Base-by-base conservation (phyloP, 2,113 vertebrate species). In the Corythoichthys intestinalis region DNA sequence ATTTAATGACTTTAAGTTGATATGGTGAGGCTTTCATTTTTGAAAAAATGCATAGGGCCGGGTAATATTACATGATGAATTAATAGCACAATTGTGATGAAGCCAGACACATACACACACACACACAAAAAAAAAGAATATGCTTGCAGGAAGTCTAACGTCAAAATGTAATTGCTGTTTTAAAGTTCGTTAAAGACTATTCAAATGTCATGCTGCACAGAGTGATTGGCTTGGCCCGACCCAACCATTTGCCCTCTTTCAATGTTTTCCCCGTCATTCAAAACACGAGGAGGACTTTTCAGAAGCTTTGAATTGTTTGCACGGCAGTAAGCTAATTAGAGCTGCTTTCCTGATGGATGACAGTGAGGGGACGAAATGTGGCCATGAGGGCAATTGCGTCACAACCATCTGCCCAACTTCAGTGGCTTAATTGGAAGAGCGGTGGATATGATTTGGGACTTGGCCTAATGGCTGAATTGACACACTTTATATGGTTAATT, bases 281-380 rank as follows among this genome's bases (percentile, higher is more conserved):
- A 82, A 88, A 85, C 86, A 81, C 4, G 80, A 89, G 79, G 89
- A 89, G 85, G 88, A 83, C 86, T 90, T 91, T 91, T 89, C 85
- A 89, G 77, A 80, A 78, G 87, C 88, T 75, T 72, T 80, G 88
- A 91, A 91, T 87, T 89, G 86, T 88, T 90, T 87, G 86, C 87
- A 84, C 88, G 86, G 88, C 89, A 88, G 91, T 90, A 89, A 88
- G 84, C 88, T 91, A 91, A 93, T 93, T 93, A 91, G 85, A 78
- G 87, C 85, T 78, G 77, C 76, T 83, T 79, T 57, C 71, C 85
- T 88, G 86, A 88, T 84, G 84, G 89, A 89, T 85, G 83, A 74
- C 67, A 75, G 73, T 56, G 75, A 76, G 76, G 77, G 80, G 75
- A 65, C 1, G 52, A 73, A 65, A 77, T 72, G 76, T 74, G 81